Conservation (phyloP, 2,113 vertebrate genomes). For the Dascyllus trimaculatus region DNA sequence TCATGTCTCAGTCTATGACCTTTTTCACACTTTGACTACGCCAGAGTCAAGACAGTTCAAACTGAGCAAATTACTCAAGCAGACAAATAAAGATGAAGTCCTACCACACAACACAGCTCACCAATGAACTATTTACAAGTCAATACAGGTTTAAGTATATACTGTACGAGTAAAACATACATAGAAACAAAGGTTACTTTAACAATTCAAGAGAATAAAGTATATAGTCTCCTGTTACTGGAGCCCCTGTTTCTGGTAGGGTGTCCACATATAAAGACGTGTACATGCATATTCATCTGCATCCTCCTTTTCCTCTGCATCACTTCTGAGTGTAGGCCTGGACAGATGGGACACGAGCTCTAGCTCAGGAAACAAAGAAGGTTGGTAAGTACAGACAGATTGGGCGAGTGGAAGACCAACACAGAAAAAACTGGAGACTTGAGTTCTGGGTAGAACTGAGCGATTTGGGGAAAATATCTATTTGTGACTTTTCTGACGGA, state of each 20-base stretch:
- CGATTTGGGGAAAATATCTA: too few species aligned
- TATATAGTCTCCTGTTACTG: background rate
- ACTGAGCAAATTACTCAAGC: conserved; percentile 23
- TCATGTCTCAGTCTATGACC: conserved; percentile 7
- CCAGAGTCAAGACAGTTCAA: conserved; percentile 15
- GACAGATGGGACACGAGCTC: conserved; percentile 6
- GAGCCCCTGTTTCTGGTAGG: background rate
- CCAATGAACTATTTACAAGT: background rate
- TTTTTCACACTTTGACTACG: conserved; percentile 42
- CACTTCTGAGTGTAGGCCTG: background rate
- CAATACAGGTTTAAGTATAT: background rate
- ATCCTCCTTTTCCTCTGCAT: conserved; percentile 11
- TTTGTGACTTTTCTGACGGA: too few species aligned
- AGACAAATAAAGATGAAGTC: background rate
- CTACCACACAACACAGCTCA: conserved; percentile 1
- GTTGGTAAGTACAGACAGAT: background rate
- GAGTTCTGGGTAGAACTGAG: too few species aligned
- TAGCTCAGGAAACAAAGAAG: background rate
- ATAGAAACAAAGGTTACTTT: background rate
- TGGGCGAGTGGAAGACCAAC: background rate
- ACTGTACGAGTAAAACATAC: too few species aligned
- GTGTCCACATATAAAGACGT: background rate
- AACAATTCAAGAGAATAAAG: background rate
- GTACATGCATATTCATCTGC: background rate
- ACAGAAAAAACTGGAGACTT: background rate